Conservation (phyloP, 2,113 vertebrate species). For the Pluvianellus socialis region DNA sequence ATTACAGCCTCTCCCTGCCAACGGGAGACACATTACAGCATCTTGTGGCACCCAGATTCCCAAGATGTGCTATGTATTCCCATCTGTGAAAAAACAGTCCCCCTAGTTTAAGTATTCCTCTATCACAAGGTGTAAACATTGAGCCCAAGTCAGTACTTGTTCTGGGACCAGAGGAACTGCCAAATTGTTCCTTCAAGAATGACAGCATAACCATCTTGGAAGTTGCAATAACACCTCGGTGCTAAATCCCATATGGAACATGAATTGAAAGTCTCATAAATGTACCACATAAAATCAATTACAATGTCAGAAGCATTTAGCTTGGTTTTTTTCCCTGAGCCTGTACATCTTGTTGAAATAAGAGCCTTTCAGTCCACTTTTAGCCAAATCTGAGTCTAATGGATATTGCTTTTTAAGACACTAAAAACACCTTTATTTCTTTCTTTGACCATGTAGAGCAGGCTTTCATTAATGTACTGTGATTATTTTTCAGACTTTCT, state of each 20-base stretch:
- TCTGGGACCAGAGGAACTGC: neutral
- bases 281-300: slow-evolving; percentile 69
- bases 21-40: fast-evolving
- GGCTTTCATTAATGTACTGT: slow-evolving; percentile 38
- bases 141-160: neutral
- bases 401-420: slow-evolving; percentile 68
- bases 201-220: neutral
- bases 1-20: neutral
- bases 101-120: neutral
- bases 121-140: neutral
- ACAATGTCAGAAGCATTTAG: slow-evolving; percentile 47
- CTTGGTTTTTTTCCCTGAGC: slow-evolving; percentile 20
- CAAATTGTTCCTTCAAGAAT: neutral
- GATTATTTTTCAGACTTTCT: slow-evolving; percentile 26
- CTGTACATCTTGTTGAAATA: slow-evolving; percentile 53
- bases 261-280: slow-evolving; percentile 47
- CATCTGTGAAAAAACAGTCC: neutral
- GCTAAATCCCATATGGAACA: slow-evolving; percentile 30
- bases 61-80: neutral
- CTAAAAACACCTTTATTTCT: slow-evolving; percentile 51
- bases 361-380: slow-evolving; percentile 47
- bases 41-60: neutral
- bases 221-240: slow-evolving; percentile 6
- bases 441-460: slow-evolving; percentile 17
- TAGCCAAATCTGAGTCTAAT: slow-evolving; percentile 65